Conservation (phyloP, 1,140 invertebrate species). For the Laodelphax striatellus region DNA sequence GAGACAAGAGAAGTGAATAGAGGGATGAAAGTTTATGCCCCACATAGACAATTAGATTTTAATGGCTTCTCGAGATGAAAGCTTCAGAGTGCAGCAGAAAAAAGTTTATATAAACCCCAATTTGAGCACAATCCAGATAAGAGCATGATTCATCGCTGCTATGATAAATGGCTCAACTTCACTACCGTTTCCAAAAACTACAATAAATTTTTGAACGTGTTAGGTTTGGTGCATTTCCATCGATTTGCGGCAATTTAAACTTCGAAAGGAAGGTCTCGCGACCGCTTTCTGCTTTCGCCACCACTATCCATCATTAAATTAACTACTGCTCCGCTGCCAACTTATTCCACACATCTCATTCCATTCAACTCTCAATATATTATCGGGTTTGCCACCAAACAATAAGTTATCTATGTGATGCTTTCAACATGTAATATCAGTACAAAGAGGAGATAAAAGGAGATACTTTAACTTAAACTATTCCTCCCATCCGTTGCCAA, state of each 20-base stretch:
- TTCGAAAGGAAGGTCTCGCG: background rate
- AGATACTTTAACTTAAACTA: too few species aligned
- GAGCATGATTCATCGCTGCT: background rate
- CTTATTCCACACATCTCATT: too few species aligned
- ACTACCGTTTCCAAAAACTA: background rate
- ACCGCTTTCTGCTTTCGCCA: too few species aligned
- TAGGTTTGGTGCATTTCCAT: background rate
- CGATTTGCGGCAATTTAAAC: background rate
- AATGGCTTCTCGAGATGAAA: conserved; percentile 1
- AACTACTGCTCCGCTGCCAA: too few species aligned
- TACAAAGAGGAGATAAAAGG: too few species aligned
- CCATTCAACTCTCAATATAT: too few species aligned
- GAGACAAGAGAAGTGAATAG: background rate
- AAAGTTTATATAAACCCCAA: background rate
- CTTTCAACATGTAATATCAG: too few species aligned
- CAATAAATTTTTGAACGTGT: background rate
- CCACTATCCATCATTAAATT: too few species aligned
- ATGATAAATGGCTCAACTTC: background rate
- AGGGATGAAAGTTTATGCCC: background rate
- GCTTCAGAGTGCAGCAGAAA: background rate
- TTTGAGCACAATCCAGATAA: conserved; percentile 1
- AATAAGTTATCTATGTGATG: too few species aligned
- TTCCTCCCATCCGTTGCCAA: too few species aligned
- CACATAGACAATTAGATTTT: conserved; percentile 3
- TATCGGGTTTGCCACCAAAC: too few species aligned